A percentile compares a stretch with the other conserved stretches of the same genome.
Evolutionary conservation across 2,797 vertebrate species (phyloP).

Genomic region (Taeniopygia guttata): DNA sequence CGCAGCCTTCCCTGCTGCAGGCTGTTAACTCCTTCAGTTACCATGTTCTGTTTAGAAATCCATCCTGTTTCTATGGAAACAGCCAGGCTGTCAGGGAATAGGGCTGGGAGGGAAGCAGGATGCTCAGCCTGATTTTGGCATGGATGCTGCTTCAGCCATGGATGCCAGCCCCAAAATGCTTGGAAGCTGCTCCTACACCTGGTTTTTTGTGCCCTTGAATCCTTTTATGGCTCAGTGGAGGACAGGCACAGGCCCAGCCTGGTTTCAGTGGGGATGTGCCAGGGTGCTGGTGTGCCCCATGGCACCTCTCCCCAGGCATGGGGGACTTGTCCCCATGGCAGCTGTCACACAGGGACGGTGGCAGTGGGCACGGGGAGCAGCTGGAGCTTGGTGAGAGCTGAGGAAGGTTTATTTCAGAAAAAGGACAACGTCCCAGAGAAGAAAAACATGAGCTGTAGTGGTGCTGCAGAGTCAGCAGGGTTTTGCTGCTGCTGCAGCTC

Average conservation of each 20-base stretch:
- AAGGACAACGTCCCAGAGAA: not conserved
- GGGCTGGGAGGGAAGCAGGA: not conserved
- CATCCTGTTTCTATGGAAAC: constrained; percentile 40
- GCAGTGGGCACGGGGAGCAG: not conserved
- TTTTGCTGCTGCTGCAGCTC: not conserved
- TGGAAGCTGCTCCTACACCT: not conserved
- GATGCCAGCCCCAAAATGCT: not conserved
- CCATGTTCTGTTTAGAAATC: not conserved
- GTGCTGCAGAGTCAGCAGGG: not conserved
- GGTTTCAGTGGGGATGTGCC: not conserved
- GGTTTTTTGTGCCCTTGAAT: not conserved
- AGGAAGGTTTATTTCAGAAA: not conserved
- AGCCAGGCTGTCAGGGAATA: not conserved
- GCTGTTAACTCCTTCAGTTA: not conserved
- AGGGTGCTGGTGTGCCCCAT: not conserved
- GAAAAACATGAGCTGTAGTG: not conserved
- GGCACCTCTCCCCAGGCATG: not conserved
- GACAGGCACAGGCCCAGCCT: not conserved
- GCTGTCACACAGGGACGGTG: not conserved
- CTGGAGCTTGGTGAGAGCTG: not conserved
- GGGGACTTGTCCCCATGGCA: not conserved
- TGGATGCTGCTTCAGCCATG: not conserved
- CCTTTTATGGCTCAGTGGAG: not conserved
- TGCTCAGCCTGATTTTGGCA: not conserved
- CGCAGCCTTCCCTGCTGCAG: not conserved